These are phyloP conservation scores for Drosophila monieri DNA, from an alignment of 2,888 invertebrate species.

Conservation along the genomic window DNA sequence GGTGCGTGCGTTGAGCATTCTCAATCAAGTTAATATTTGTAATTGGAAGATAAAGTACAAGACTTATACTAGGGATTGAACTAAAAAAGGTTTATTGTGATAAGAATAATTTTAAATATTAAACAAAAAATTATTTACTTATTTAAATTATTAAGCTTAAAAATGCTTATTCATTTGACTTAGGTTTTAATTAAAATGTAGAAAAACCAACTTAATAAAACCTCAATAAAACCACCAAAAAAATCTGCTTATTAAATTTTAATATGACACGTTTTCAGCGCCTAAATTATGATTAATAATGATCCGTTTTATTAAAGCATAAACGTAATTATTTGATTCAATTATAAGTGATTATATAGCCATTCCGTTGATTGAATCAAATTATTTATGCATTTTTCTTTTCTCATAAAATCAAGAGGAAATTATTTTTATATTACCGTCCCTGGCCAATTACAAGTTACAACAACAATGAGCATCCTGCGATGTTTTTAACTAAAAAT, in stretches of 20 bases:
- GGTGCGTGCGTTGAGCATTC: conserved; percentile 68
- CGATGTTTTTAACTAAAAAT: conserved; percentile 29
- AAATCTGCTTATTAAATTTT: background rate
- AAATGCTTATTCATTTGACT: too few relatives aligned
- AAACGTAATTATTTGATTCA: conserved; percentile 24
- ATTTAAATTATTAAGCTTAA: too few relatives aligned
- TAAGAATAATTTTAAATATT: too few relatives aligned
- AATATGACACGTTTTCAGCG: background rate
- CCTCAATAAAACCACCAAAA: background rate
- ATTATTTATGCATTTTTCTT: conserved; percentile 27
- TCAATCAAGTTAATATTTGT: conserved; percentile 64
- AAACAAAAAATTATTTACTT: too few relatives aligned
- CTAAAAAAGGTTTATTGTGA: background rate
- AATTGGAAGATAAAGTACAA: conserved; percentile 33
- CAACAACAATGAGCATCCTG: conserved; percentile 39
- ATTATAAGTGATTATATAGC: conserved; percentile 22
- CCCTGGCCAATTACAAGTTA: conserved; percentile 37
- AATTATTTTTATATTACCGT: conserved; percentile 31
- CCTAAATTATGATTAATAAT: conserved; percentile 9
- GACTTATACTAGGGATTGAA: conserved; percentile 5
- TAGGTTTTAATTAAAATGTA: too few relatives aligned
- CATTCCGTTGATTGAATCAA: conserved; percentile 33
- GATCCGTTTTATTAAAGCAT: conserved; percentile 14
- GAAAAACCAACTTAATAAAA: background rate
- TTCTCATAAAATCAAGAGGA: conserved; percentile 19